Evolutionary conservation across 2,113 vertebrate species (phyloP), one percentile per base, ranked within the genome.

Genomic region (Lepisosteus oculatus): DNA sequence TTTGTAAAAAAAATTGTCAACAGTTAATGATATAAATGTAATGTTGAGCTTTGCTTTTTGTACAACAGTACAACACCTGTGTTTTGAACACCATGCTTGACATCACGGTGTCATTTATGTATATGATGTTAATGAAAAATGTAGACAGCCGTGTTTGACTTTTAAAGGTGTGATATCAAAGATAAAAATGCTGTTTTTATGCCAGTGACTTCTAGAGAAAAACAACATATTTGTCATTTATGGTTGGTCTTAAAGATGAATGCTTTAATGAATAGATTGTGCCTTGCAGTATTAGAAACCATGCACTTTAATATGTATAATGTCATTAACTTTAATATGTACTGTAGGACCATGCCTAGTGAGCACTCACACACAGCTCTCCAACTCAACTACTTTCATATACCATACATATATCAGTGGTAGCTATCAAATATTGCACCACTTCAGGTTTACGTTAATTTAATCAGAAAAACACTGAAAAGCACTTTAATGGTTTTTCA

Each of bases 141-240:
- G 71, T 72, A 76, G 74, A 90, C 88, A 90, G 90, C 29, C 29
- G 29, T 88, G 88, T 92, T 91, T 86, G 90, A 91, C 88, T 90
- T 90, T 88, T 90, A 81, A 69, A 66, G 80, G 61, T 29, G 29
- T 83, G 84, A 80, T 85, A 80, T 81, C 2, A 70, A 63, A 8
- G 72, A 61, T 69, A 70, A 43, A 70, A 66, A 59, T 77, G 61
- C 72, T 47, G 78, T 87, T 88, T 88, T 72, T 71, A 77, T 76
- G 79, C 80, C 47, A 76, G 67, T 76, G 65, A 51, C 73, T 84
- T 66, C 56, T 70, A 69, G 70, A 69, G 65, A 59, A 13, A 29
- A 29, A 29, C 29, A 59, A 13, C 12, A 4, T 12, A 14, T 14
- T 83, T 80, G 84, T 85, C 83, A 82, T 43, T 73, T 80, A 73